phyloP scores from a whole-genome alignment of 2,888 invertebrate genomes.

The Mythimna vitellina region DNA sequence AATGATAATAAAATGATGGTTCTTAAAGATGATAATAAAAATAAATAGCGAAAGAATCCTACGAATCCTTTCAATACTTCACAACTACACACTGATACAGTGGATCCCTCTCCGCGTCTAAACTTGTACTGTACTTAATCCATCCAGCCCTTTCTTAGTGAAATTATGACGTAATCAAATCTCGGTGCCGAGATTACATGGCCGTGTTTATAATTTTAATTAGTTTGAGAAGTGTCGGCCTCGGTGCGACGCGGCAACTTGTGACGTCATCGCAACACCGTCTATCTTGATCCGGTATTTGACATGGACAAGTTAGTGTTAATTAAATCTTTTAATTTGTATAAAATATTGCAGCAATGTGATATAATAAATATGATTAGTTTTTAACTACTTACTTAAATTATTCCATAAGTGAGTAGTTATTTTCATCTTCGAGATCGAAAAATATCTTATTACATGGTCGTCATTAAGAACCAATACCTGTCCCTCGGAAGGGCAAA shows the following conservation, averaged over 20 bases:
- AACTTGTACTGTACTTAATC: conserved; percentile 50
- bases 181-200: conserved; percentile 66
- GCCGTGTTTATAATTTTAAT: conserved; percentile 77
- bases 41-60: neutral
- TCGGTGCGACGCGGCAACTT: conserved; percentile 36
- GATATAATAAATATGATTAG: too few relatives aligned
- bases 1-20: too few relatives aligned
- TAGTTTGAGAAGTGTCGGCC: conserved; percentile 65
- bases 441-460: neutral
- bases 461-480: too few relatives aligned
- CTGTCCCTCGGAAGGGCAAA: too few relatives aligned
- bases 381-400: neutral
- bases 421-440: neutral
- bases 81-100: conserved; percentile 35
- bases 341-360: too few relatives aligned
- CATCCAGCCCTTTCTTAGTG: conserved; percentile 59
- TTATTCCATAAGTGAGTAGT: neutral
- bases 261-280: conserved; percentile 52
- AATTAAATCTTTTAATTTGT: conserved; percentile 13
- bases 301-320: conserved; percentile 49
- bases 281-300: conserved; percentile 61
- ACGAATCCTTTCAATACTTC: neutral
- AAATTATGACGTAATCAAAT: conserved; percentile 71
- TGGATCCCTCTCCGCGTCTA: conserved; percentile 28
- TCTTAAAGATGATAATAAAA: neutral